These are phyloP conservation scores for Stratiomys singularior DNA, from an alignment of 2,888 invertebrate genomes.

Conservation along the genomic window DNA sequence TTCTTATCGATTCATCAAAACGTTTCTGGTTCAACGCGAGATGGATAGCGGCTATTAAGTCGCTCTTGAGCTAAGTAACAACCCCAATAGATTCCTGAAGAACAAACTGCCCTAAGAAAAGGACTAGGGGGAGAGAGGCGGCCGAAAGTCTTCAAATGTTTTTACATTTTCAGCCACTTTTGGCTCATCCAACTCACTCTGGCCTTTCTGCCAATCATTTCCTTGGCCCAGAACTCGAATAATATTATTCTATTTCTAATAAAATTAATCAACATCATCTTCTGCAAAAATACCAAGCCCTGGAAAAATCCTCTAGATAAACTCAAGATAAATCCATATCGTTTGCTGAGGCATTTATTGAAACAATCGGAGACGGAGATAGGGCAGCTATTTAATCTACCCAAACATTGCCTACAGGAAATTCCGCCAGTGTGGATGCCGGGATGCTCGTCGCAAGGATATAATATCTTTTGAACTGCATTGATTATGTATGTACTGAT, in stretches of 20 bases:
- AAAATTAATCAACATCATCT: constrained; percentile 45
- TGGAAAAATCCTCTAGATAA: constrained; percentile 26
- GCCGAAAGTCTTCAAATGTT: constrained; percentile 1
- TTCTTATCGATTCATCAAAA: constrained; percentile 45
- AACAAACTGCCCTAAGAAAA: constrained; percentile 1
- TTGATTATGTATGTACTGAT: constrained; percentile 27
- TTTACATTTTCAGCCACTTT: constrained; percentile 7
- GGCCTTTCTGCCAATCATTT: background rate
- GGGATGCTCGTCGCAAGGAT: background rate
- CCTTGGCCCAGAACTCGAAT: constrained; percentile 23
- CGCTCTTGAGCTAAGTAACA: constrained; percentile 34
- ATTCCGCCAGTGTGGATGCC: background rate
- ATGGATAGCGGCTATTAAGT: constrained; percentile 45
- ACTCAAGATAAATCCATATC: constrained; percentile 24
- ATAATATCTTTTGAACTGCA: constrained; percentile 32
- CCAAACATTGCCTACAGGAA: background rate
- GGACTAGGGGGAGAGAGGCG: background rate
- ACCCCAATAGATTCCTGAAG: constrained; percentile 7
- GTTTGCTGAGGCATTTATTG: background rate
- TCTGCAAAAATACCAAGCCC: constrained; percentile 19
- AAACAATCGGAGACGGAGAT: background rate
- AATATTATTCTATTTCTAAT: constrained; percentile 37
- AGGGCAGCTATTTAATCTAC: background rate
- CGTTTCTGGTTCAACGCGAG: constrained; percentile 46
- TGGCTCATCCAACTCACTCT: background rate